Evolutionary conservation across 2,888 invertebrate genomes (phyloP), one percentile per base, ranked within the genome.

Genomic region (Eudemis profundana): DNA sequence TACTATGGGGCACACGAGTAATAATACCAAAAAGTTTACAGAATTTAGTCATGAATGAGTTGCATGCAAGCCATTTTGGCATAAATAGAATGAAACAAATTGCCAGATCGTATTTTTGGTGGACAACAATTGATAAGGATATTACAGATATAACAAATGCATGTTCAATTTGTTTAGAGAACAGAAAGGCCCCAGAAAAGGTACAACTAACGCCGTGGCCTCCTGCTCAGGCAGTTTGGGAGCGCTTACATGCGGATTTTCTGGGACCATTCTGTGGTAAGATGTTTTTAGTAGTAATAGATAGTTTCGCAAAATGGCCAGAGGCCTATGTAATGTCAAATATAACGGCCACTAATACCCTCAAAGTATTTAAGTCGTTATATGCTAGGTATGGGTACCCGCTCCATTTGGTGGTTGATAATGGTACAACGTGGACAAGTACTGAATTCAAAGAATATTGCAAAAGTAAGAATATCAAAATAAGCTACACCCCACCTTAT

Each of bases 41-140:
- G 33, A 46, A 51, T 10, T 8, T 19, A 19, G 54, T 69, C n/a
- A 27, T 69, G 21, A 51, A 61, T 38, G 50, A 57, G 1, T 33
- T 69, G 44, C 69, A 70, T 62, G 66, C 66, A 4, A 51, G 53
- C 5, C 69, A 68, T 51, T 42, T 53, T 53, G 69, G 69, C 3
- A 61, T 68, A 10, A 57, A 17, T 8, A 44, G 56, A 17, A 62
- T 65, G 14, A 51, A 67, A 23, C 8, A 59, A 14, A 38, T 63
- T 10, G 47, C 63, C 5, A 60, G 67, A 27, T 44, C 46, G 10
- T 67, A 67, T 46, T 51, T 53, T 10, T 67, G 63, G 63, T 67
- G 53, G 53, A 21, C 54, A 42, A 21, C 15, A 1, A 17, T 67
- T 5, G 60, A 67, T 42, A 17, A 23, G 7, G 59, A 67, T n/a